Conservation (phyloP, 2,113 vertebrate genomes). For the Coracopsis vasa region DNA sequence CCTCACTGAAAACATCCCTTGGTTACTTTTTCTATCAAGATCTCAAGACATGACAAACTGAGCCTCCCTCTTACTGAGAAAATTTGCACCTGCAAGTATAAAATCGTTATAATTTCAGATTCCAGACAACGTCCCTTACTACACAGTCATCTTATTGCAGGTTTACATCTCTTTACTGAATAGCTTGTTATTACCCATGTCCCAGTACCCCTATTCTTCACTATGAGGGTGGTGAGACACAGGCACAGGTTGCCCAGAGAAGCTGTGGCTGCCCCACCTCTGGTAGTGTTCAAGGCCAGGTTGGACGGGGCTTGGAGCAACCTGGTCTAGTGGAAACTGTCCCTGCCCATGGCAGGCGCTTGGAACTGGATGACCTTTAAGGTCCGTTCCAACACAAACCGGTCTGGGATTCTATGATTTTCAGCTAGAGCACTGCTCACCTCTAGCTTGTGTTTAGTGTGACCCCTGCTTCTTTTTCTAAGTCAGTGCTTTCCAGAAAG, state of each 20-base stretch:
- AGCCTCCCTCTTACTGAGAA: background rate
- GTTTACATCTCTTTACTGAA: background rate
- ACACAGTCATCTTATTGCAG: background rate
- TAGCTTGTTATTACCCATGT: background rate
- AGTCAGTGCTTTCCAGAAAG: background rate
- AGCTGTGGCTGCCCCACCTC: background rate
- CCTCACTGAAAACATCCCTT: background rate
- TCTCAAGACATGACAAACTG: background rate
- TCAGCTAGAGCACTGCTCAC: background rate
- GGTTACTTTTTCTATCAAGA: background rate
- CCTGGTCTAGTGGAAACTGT: background rate
- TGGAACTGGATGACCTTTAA: background rate
- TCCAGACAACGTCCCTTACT: rapidly evolving
- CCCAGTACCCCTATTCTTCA: background rate
- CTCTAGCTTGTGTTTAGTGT: background rate
- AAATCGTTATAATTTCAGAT: background rate
- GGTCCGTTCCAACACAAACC: background rate
- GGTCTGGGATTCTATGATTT: background rate
- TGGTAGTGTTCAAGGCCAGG: background rate
- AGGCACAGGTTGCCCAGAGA: background rate
- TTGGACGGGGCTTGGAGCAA: background rate
- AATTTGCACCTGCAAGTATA: background rate
- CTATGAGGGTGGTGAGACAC: background rate
- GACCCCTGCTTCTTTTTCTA: background rate
- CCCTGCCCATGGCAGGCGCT: background rate